Conservation (phyloP, 2,113 vertebrate genomes). For the Tachuris rubrigastra region DNA sequence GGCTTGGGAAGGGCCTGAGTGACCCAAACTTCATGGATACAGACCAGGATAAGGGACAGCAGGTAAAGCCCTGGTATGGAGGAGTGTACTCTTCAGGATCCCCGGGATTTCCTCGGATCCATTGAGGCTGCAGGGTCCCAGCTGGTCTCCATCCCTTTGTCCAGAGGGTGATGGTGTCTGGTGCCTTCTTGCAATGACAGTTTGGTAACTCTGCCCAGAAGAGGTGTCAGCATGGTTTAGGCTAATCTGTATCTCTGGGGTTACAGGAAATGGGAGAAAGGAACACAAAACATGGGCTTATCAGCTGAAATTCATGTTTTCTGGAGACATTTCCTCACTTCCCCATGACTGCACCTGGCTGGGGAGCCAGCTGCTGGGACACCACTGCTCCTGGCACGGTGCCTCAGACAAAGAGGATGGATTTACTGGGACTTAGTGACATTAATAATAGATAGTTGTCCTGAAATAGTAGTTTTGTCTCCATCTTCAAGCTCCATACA, state of each 20-base stretch:
- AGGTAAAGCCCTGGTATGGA: background rate
- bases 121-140: background rate
- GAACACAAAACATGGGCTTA: background rate
- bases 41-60: background rate
- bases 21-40: background rate
- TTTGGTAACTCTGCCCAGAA: background rate
- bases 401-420: background rate
- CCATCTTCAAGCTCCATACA: background rate
- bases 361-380: background rate
- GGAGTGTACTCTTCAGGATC: background rate
- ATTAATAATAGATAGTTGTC: background rate
- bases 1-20: background rate
- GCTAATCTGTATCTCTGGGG: background rate
- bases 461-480: background rate
- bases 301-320: background rate
- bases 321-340: background rate
- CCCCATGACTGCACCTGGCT: background rate
- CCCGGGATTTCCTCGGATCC: background rate
- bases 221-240: accelerated
- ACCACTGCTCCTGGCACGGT: background rate
- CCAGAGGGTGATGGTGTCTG: background rate
- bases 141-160: background rate
- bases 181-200: background rate
- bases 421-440: background rate
- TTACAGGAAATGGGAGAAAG: background rate